Percentiles rank a stretch among this genome's conserved stretches.
These are phyloP conservation scores for Harpagoxenus sublaevis DNA, from an alignment of 2,888 invertebrate genomes.

Conservation along the genomic window DNA sequence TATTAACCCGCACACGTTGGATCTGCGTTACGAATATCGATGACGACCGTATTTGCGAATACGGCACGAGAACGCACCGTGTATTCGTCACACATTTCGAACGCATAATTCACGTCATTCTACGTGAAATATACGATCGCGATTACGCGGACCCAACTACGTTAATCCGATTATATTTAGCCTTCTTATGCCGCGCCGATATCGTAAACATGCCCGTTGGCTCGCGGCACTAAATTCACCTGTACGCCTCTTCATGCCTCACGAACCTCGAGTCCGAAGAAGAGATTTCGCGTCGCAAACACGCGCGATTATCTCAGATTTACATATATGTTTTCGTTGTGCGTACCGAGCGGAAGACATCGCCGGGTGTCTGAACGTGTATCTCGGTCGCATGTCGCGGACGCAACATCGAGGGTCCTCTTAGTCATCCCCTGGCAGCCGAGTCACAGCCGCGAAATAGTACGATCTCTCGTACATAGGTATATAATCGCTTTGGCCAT, in stretches of 20 bases:
- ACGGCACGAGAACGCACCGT: not conserved
- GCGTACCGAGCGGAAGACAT: not conserved
- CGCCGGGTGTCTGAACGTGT: conserved; percentile 55
- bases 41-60: conserved; percentile 10
- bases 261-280: conserved; percentile 2
- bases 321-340: not conserved
- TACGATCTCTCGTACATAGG: conserved; percentile 38
- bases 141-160: conserved; percentile 17
- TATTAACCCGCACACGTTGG: not conserved
- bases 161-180: conserved; percentile 41
- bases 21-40: conserved; percentile 37
- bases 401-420: conserved; percentile 53
- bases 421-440: conserved; percentile 68
- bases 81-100: not conserved
- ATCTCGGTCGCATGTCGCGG: conserved; percentile 58
- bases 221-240: conserved; percentile 2
- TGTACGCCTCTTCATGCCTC: not conserved
- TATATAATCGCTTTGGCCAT: conserved; percentile 32
- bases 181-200: conserved; percentile 14
- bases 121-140: conserved; percentile 5
- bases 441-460: conserved; percentile 67
- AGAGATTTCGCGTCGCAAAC: conserved; percentile 19
- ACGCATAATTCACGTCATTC: not conserved
- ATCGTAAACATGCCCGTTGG: conserved; percentile 13
- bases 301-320: conserved; percentile 18